Evolutionary conservation across 1,140 invertebrate species (phyloP).

Genomic region (Acromyrmex echinatior): DNA sequence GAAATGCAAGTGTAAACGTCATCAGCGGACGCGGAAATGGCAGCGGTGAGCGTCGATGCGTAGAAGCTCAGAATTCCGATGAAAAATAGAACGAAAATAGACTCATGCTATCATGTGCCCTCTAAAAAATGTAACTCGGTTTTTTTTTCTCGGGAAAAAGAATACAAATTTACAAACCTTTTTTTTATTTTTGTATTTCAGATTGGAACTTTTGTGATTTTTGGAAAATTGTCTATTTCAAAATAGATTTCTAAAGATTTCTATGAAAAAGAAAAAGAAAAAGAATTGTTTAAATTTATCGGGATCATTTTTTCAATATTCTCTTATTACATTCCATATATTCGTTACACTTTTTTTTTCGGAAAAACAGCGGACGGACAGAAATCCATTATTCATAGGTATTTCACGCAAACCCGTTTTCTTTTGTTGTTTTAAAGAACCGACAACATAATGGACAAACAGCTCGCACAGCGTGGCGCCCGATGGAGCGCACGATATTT

Average conservation of each 20-base stretch:
- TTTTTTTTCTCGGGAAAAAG: background rate
- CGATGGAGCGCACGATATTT: constrained; percentile 56
- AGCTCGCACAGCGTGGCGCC: constrained; percentile 21
- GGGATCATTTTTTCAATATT: background rate
- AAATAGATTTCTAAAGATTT: background rate
- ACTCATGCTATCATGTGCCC: background rate
- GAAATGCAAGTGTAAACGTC: constrained; percentile 54
- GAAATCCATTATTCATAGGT: constrained; percentile 50
- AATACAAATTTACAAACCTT: background rate
- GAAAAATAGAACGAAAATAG: constrained; percentile 39
- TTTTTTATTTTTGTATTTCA: background rate
- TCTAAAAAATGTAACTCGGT: constrained; percentile 9
- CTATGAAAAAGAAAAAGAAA: background rate
- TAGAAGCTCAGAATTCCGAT: constrained; percentile 23
- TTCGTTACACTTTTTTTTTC: background rate
- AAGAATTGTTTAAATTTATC: background rate
- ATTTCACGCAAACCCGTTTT: constrained; percentile 41
- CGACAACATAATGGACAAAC: constrained; percentile 61
- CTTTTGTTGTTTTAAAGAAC: constrained; percentile 63
- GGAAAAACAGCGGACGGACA: constrained; percentile 6
- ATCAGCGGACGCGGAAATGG: constrained; percentile 48
- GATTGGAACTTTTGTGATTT: background rate
- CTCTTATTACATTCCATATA: background rate
- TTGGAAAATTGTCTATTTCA: background rate
- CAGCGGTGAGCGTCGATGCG: constrained; percentile 36